Base-by-base conservation (phyloP, 2,113 vertebrate genomes). In the Carassius carassius region DNA sequence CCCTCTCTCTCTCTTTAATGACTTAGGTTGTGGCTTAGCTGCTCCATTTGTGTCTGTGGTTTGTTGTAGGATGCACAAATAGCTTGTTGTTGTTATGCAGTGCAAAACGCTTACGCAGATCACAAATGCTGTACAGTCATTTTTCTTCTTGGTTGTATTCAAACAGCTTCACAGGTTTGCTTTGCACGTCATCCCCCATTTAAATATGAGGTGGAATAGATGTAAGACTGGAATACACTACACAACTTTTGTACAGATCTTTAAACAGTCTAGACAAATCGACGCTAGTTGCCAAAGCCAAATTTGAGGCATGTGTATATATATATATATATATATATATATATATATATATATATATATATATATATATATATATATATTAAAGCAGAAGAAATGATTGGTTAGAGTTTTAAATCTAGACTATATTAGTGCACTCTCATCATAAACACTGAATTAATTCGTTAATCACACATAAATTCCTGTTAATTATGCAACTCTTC, bases 41-140 rank as follows among this genome's bases (percentile, higher is more conserved):
- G 35, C 70, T 74, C 32, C 44, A 32, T 60, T 13, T 78, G 54
- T 78, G 44, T 41, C 14, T 76, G 32, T 78, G 75, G 75, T 78
- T 78, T 78, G 54, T 78, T 60, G 19, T 58, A 60, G 54, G 32
- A 37, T 29, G 5, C 17, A 77, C 25, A 77, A 1, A 77, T 58
- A 17, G 25, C 51, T 56, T 51, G 23, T 51, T 77, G 9, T 77
- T 58, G 4, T 56, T 7, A 12, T 41, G 35, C 29, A 35, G 74
- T 21, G 54, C 47, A 29, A 77, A 51, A 56, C 29, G 37, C 7
- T 65, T 65, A 29, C 9, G 35, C 25, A 35, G 17, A 4, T 58
- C 32, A 78, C 54, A 37, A 23, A 60, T 10, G 16, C 51, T 1
- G 3, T 32, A 14, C 19, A 32, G 17, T 37, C 29, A 47, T 74